phyloP scores from a whole-genome alignment of 2,113 vertebrate genomes.

The Notiomystis cincta region DNA sequence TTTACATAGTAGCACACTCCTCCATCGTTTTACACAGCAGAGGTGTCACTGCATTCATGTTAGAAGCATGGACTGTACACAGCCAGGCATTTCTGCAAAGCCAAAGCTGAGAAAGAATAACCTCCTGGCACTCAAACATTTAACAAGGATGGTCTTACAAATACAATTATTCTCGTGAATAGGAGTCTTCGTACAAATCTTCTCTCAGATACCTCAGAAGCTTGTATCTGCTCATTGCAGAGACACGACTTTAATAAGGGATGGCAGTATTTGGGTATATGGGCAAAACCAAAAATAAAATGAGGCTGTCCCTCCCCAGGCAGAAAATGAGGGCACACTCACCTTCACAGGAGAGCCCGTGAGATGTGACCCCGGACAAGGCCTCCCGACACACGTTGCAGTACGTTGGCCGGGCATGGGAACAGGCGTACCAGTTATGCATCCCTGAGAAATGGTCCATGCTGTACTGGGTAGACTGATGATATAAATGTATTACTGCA shows the following conservation, averaged over 20 bases:
- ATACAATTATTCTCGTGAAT: background rate
- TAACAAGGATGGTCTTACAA: background rate
- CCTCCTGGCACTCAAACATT: background rate
- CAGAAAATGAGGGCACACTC: background rate
- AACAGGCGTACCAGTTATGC: conserved; percentile 98
- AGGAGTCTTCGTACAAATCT: background rate
- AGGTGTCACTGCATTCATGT: background rate
- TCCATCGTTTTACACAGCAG: background rate
- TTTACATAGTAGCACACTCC: background rate
- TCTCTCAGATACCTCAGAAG: background rate
- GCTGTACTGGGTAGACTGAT: conserved; percentile 94
- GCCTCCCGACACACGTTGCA: conserved; percentile 96
- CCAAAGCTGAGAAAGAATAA: background rate
- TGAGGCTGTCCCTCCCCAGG: background rate
- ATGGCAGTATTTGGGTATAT: background rate
- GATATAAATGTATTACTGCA: background rate
- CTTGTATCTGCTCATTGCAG: background rate
- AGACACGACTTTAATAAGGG: background rate
- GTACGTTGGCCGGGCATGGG: conserved; percentile 92
- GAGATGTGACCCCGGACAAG: conserved; percentile 90
- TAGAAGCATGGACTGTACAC: background rate
- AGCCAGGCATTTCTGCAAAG: background rate
- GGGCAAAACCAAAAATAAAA: background rate
- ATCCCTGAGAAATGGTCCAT: conserved; percentile 99
- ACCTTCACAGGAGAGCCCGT: conserved; percentile 98